These are phyloP conservation scores for Pseudolaguvia tuberculata DNA, from an alignment of 2,113 vertebrate genomes.

Conservation along the genomic window DNA sequence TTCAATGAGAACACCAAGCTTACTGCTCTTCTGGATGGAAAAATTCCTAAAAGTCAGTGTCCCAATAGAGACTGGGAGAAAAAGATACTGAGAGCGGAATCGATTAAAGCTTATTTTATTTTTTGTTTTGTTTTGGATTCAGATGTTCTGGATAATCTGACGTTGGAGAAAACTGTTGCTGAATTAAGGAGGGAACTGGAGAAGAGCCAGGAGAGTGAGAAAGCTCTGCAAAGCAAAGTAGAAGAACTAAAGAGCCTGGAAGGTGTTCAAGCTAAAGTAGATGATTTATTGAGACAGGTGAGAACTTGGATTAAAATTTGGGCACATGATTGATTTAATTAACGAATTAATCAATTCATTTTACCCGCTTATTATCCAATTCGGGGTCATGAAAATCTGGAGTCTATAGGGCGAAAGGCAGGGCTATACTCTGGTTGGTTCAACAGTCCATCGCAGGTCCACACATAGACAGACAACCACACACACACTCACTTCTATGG, in stretches of 20 bases:
- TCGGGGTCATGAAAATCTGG: too few relatives aligned
- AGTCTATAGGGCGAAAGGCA: too few relatives aligned
- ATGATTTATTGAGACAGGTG: constrained; percentile 69
- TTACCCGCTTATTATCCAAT: too few relatives aligned
- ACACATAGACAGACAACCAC: too few relatives aligned
- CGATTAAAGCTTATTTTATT: too few relatives aligned
- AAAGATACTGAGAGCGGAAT: background rate
- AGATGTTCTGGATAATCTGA: constrained; percentile 65
- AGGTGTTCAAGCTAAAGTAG: constrained; percentile 58
- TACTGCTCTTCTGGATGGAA: constrained; percentile 74
- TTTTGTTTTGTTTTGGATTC: constrained; percentile 30
- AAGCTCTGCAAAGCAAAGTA: constrained; percentile 59
- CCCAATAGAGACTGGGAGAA: background rate
- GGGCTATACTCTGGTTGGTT: too few relatives aligned
- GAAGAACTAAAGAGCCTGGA: constrained; percentile 51
- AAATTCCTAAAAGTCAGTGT: constrained; percentile 79
- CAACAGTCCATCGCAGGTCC: too few relatives aligned
- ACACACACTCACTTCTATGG: too few relatives aligned
- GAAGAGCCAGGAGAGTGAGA: constrained; percentile 62
- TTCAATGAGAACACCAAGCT: constrained; percentile 85
- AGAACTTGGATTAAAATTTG: too few relatives aligned
- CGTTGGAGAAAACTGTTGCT: constrained; percentile 68
- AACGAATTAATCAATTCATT: too few relatives aligned
- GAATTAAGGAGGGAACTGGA: constrained; percentile 70
- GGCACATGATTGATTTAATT: too few relatives aligned